A percentile compares a stretch with the other conserved stretches of the same genome.
These are phyloP conservation scores for Mirza zaza DNA, from an alignment of 2,113 vertebrate species.

Conservation along the genomic window DNA sequence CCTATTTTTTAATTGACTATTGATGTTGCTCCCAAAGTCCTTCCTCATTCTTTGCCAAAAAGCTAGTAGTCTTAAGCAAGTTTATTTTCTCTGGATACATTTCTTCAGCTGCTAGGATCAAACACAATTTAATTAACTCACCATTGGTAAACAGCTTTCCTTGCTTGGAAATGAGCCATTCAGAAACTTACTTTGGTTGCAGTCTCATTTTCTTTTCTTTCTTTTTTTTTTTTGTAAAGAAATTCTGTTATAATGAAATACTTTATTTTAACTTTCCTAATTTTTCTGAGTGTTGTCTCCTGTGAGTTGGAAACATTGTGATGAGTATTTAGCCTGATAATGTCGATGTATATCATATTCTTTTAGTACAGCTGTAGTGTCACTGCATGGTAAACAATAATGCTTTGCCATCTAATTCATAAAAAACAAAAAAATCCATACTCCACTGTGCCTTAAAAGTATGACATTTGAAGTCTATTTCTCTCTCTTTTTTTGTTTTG, in stretches of 20 bases:
- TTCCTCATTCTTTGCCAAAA: neutral
- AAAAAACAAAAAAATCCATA: neutral
- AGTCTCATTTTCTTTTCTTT: neutral
- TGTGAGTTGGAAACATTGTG: neutral
- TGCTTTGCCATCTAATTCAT: neutral
- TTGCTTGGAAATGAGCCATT: neutral
- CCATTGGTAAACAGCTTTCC: neutral
- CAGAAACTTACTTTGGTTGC: neutral
- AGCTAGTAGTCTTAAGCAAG: neutral
- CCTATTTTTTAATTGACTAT: neutral
- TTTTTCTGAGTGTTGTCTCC: neutral
- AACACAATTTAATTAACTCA: neutral
- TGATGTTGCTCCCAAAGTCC: neutral
- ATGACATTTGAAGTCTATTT: neutral
- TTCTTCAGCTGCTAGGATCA: neutral
- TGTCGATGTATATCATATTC: neutral
- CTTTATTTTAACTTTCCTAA: neutral
- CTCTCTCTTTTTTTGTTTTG: neutral
- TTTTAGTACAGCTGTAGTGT: neutral
- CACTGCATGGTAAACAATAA: neutral
- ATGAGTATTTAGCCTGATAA: neutral
- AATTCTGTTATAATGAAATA: neutral
- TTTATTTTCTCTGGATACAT: neutral
- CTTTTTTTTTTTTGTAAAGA: conserved; percentile 32
- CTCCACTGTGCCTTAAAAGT: neutral